Evolutionary conservation across 2,888 invertebrate genomes (phyloP).

Genomic region (Athrips mouffetella): DNA sequence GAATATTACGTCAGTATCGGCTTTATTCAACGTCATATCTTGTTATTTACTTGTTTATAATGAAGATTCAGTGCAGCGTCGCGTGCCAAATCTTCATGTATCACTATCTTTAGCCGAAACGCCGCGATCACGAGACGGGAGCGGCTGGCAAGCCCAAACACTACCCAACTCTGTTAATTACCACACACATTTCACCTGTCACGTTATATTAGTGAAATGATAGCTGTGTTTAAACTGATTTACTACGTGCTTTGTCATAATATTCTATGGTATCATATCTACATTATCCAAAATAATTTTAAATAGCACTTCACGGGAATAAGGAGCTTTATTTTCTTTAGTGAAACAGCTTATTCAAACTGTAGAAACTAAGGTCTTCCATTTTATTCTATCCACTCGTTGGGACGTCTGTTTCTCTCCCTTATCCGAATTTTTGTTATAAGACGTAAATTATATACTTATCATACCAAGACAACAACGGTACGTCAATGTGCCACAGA

Average conservation of each 20-base stretch:
- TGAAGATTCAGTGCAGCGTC: conserved; percentile 19
- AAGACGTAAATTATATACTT: no score
- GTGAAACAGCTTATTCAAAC: no score
- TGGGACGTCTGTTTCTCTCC: no score
- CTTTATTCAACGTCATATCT: neutral
- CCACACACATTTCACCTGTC: conserved; percentile 35
- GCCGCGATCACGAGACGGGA: conserved; percentile 17
- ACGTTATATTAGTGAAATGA: conserved; percentile 30
- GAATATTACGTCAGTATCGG: neutral
- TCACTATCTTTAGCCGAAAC: conserved; percentile 39
- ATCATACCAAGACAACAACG: no score
- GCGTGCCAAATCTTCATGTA: conserved; percentile 33
- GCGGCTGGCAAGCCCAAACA: conserved; percentile 11
- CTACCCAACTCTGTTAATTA: conserved; percentile 27
- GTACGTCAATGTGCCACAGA: no score
- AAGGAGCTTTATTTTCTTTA: no score
- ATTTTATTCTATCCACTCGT: no score
- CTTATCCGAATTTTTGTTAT: no score
- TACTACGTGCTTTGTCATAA: conserved; percentile 17
- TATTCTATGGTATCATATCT: neutral
- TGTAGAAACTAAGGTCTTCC: no score
- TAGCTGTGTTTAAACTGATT: conserved; percentile 33
- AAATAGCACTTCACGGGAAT: no score
- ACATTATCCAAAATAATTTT: neutral
- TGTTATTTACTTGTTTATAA: conserved; percentile 10